Evolutionary conservation across 2,888 invertebrate genomes (phyloP).

Genomic region (Marronus borbonicus): DNA sequence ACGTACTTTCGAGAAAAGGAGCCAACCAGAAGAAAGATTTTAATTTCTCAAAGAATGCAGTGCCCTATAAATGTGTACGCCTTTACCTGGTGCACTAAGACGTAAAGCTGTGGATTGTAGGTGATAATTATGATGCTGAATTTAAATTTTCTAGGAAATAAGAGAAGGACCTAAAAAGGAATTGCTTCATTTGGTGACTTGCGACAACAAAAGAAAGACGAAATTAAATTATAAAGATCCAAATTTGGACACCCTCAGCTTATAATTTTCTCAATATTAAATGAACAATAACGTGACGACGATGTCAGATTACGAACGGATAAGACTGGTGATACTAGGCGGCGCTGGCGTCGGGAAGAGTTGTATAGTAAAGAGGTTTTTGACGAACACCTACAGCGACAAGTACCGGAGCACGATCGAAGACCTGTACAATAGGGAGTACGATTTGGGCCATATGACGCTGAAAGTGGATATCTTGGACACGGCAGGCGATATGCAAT

Average conservation of each 20-base stretch:
- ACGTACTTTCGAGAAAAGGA: not conserved
- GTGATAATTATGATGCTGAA: constrained; percentile 13
- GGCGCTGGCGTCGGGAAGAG: constrained; percentile 90
- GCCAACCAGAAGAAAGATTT: constrained; percentile 1
- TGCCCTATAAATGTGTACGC: constrained; percentile 25
- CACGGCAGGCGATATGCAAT: constrained; percentile 89
- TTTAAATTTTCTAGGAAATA: constrained; percentile 5
- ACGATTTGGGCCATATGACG: constrained; percentile 82
- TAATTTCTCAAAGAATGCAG: constrained; percentile 2
- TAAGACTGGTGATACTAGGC: constrained; percentile 87
- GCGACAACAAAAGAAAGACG: not conserved
- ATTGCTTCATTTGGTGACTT: not conserved
- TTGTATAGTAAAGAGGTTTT: constrained; percentile 85
- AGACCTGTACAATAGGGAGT: constrained; percentile 89
- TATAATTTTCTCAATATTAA: constrained; percentile 40
- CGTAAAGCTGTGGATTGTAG: constrained; percentile 20
- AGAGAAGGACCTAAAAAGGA: not conserved
- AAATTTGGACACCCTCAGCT: constrained; percentile 1
- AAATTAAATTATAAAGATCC: constrained; percentile 34
- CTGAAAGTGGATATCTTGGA: constrained; percentile 87
- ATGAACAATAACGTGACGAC: constrained; percentile 69
- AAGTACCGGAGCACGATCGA: constrained; percentile 90
- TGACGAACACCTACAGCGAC: constrained; percentile 85
- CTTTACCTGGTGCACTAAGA: constrained; percentile 16
- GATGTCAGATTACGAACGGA: constrained; percentile 84